These are phyloP conservation scores for Benitochromis conjunctus DNA, from an alignment of 2,113 vertebrate species.

Conservation along the genomic window DNA sequence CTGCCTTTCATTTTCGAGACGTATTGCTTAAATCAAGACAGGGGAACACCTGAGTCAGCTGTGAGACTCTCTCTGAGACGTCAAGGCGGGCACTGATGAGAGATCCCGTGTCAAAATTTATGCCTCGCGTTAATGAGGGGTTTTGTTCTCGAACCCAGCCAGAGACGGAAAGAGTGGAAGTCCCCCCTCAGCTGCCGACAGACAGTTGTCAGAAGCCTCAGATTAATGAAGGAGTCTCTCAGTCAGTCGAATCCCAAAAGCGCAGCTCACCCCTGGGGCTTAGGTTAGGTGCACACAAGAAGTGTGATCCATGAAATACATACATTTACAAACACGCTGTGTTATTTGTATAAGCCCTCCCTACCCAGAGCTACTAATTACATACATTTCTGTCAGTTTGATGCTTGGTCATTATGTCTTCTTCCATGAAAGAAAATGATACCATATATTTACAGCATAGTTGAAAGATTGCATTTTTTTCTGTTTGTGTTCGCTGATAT, in stretches of 20 bases:
- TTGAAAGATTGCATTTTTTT: not conserved
- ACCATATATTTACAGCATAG: not conserved
- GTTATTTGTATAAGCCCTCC: not conserved
- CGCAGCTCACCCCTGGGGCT: not conserved
- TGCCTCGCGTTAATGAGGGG: constrained; percentile 33
- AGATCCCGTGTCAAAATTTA: constrained; percentile 33
- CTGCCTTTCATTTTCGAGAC: not conserved
- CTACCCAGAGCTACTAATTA: not conserved
- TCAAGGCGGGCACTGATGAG: constrained; percentile 24
- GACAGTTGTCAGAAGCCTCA: constrained; percentile 53
- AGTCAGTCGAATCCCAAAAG: constrained; percentile 18
- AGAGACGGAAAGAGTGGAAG: constrained; percentile 44
- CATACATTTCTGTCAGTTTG: not conserved
- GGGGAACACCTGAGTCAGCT: not conserved
- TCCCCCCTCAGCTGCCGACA: constrained; percentile 48
- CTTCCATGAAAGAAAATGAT: not conserved
- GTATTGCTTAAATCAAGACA: not conserved
- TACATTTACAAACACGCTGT: not conserved
- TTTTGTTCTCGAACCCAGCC: constrained; percentile 30
- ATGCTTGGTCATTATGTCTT: not conserved
- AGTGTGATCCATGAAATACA: not conserved
- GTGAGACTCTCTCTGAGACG: not conserved
- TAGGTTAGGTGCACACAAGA: not conserved
- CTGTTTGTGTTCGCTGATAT: not conserved
- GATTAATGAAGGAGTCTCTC: constrained; percentile 55